A percentile compares a stretch with the other conserved stretches of the same genome.
These are phyloP conservation scores for Ctenodactylus gundi DNA, from an alignment of 2,113 vertebrate species.

Conservation along the genomic window DNA sequence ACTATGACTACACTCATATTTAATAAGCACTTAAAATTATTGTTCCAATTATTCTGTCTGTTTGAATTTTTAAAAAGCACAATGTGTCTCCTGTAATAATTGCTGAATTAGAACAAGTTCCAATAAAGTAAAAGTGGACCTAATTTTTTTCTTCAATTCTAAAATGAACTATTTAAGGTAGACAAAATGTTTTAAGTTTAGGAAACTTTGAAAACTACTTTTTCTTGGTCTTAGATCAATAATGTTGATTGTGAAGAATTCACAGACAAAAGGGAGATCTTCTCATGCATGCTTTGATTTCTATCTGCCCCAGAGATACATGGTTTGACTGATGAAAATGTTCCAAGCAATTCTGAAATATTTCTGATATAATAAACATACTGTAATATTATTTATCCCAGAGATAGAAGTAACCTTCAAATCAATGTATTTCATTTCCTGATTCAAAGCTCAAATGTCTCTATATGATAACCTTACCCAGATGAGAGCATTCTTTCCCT, in stretches of 20 bases:
- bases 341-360: not conserved
- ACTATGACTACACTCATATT: not conserved
- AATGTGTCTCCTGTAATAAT: not conserved
- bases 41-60: conserved; percentile 13
- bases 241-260: not conserved
- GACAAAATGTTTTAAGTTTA: not conserved
- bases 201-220: not conserved
- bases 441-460: not conserved
- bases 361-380: not conserved
- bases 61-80: not conserved
- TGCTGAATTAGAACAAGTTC: not conserved
- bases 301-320: not conserved
- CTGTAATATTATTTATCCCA: not conserved
- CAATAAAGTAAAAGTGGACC: not conserved
- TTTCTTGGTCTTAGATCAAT: not conserved
- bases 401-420: not conserved
- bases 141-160: not conserved
- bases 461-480: not conserved
- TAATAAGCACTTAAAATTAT: not conserved
- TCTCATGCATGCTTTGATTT: not conserved
- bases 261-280: not conserved
- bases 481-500: not conserved
- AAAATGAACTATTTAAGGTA: conserved; percentile 12
- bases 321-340: no score
- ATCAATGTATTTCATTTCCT: not conserved